phyloP scores from a whole-genome alignment of 1,140 invertebrate genomes.

The Heliconius melpomene region DNA sequence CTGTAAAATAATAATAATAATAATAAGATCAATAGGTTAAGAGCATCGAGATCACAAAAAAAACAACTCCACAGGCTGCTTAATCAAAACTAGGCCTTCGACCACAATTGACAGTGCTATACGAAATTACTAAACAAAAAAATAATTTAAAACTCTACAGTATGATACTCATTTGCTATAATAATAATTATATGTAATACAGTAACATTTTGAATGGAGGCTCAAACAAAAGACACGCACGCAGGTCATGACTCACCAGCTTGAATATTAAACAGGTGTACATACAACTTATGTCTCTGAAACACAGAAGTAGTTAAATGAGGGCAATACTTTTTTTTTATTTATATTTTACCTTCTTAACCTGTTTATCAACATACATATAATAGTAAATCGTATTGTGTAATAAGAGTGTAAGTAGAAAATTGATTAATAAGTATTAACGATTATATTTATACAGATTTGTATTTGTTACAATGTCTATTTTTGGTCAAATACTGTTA shows the following conservation, averaged over 20 bases:
- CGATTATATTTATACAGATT: neutral
- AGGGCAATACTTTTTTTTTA: neutral
- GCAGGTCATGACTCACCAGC: constrained; percentile 44
- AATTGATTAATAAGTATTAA: neutral
- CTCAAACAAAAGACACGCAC: constrained; percentile 26
- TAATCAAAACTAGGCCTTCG: neutral
- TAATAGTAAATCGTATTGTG: neutral
- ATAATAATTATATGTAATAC: neutral
- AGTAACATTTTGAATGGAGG: neutral
- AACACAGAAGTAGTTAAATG: neutral
- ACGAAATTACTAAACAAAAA: neutral
- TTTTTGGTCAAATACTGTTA: neutral
- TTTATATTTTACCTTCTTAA: neutral
- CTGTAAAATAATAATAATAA: too few species aligned
- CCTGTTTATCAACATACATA: neutral
- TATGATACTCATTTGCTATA: neutral
- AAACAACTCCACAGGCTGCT: neutral
- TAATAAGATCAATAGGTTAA: too few species aligned
- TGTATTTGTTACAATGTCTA: neutral
- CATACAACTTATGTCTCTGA: constrained; percentile 42
- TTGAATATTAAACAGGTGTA: constrained; percentile 57
- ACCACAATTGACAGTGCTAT: neutral
- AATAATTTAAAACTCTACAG: constrained; percentile 3
- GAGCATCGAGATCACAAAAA: too few species aligned
- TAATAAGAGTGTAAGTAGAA: neutral